phyloP scores from a whole-genome alignment of 92 coral and sea anemone genomes.

The Palythoa grandiflora region DNA sequence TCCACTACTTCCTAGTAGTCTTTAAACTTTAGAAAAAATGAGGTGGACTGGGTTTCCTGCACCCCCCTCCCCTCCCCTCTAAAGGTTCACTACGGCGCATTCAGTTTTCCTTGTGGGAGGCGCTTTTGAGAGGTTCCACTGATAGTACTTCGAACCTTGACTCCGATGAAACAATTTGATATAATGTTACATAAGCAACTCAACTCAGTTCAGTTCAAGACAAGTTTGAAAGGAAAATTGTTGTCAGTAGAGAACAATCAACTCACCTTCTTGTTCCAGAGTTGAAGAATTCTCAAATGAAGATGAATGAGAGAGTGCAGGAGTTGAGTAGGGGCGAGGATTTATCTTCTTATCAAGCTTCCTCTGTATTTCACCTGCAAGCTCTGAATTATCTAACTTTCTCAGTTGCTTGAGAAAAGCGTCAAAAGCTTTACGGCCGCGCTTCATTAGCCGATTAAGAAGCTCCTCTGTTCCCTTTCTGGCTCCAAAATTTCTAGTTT shows the following conservation, averaged over 20 bases:
- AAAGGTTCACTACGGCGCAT: too few relatives aligned
- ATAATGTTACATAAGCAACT: too few relatives aligned
- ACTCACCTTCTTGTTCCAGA: neutral
- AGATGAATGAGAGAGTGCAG: neutral
- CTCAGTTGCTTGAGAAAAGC: neutral
- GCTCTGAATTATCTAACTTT: neutral
- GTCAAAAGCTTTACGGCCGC: neutral
- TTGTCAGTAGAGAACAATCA: neutral
- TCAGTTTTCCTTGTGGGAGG: too few relatives aligned
- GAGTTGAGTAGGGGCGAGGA: neutral
- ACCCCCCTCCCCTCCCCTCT: too few relatives aligned
- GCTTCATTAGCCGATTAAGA: slow-evolving; percentile 18
- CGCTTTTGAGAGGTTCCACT: too few relatives aligned
- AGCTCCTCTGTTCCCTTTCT: slow-evolving; percentile 5
- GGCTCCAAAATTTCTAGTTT: neutral
- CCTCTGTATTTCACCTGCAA: slow-evolving; percentile 4
- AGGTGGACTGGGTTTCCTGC: too few relatives aligned
- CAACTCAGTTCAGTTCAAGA: too few relatives aligned
- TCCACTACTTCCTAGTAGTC: too few relatives aligned
- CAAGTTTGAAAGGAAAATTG: too few relatives aligned
- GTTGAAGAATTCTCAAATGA: neutral
- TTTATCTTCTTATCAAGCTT: neutral
- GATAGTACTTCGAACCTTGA: too few relatives aligned
- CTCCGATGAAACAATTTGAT: too few relatives aligned
- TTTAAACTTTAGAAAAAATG: too few relatives aligned